phyloP scores from a whole-genome alignment of 2,888 invertebrate genomes.

The Megastigmus dorsalis region DNA sequence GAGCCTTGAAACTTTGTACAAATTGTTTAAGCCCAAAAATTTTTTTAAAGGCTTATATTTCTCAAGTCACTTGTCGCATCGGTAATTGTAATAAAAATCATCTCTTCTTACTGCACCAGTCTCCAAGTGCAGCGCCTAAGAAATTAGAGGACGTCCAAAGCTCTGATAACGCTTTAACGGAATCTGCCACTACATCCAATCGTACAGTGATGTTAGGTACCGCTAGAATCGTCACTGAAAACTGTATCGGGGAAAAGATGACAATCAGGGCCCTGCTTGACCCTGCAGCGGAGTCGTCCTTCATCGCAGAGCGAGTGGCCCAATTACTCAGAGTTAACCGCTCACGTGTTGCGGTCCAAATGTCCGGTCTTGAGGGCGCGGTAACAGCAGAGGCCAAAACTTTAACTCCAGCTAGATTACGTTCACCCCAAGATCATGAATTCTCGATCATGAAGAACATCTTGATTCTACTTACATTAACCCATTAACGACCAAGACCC shows the following conservation, averaged over 20 bases:
- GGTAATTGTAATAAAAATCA: neutral
- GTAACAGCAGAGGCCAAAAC: neutral
- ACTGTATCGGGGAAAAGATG: too few species aligned
- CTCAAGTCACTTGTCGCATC: neutral
- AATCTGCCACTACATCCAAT: too few species aligned
- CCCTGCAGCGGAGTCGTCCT: too few species aligned
- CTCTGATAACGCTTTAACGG: too few species aligned
- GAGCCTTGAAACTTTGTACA: neutral
- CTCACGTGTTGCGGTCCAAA: too few species aligned
- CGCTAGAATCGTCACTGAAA: too few species aligned
- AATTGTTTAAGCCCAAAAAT: neutral
- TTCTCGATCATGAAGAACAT: neutral
- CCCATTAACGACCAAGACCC: neutral
- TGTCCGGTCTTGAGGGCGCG: too few species aligned
- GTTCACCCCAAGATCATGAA: neutral
- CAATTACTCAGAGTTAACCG: too few species aligned
- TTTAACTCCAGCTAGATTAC: neutral
- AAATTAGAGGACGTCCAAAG: neutral
- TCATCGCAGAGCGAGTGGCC: too few species aligned
- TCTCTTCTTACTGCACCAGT: neutral
- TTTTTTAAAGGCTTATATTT: neutral
- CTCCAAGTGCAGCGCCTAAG: neutral
- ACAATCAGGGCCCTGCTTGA: too few species aligned
- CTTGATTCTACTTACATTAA: neutral
- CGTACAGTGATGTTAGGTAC: too few species aligned